phyloP scores from a whole-genome alignment of 2,113 vertebrate genomes.

The Sprattus sprattus region DNA sequence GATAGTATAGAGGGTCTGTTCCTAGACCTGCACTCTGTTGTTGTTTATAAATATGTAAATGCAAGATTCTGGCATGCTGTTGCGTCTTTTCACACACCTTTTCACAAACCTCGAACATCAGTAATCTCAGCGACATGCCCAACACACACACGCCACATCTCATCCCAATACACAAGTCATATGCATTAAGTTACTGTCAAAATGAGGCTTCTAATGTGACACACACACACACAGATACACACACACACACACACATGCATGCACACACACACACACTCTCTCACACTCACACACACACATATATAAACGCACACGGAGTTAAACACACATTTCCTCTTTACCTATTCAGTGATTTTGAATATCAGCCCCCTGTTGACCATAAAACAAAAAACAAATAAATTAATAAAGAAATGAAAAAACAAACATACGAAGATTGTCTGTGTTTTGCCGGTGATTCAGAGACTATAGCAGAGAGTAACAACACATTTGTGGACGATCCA shows the following conservation, averaged over 20 bases:
- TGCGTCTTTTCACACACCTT: too few relatives aligned
- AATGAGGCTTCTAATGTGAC: background rate
- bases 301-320: too few relatives aligned
- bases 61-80: too few relatives aligned
- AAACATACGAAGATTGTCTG: background rate
- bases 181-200: background rate
- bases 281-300: background rate
- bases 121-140: too few relatives aligned
- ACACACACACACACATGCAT: conserved; percentile 4
- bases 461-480: too few relatives aligned
- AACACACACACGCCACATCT: background rate
- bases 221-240: background rate
- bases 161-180: background rate
- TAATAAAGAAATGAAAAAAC: background rate
- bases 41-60: too few relatives aligned
- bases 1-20: too few relatives aligned
- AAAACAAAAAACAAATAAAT: conserved; percentile 26
- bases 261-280: background rate
- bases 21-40: too few relatives aligned
- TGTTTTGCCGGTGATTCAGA: too few relatives aligned
- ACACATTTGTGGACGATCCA: too few relatives aligned
- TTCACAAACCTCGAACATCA: too few relatives aligned
- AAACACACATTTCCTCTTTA: conserved; percentile 19
- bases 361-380: conserved; percentile 50
- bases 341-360: conserved; percentile 40